Evolutionary conservation across 2,888 invertebrate genomes (phyloP), one percentile per base, ranked within the genome.

Genomic region (Rhabditophanes sp.): DNA sequence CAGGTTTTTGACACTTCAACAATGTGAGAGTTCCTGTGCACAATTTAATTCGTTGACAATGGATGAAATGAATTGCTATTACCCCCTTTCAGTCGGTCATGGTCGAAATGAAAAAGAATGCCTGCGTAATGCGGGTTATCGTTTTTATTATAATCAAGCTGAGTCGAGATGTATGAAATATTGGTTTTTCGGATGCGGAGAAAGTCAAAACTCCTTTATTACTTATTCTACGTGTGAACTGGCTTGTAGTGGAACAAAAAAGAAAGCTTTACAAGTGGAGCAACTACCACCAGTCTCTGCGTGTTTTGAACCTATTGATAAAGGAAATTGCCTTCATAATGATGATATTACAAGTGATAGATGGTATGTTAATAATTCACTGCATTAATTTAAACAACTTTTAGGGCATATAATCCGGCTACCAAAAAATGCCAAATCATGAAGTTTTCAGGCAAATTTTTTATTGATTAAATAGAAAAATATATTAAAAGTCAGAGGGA

Each of bases 161-260:
- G 7, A 3, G 9, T 25, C 11, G 16, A 21, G 41, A 30, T 60
- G 60, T 30, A 50, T 48, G 5, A 43, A 54, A 22, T 59, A 56
- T 35, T 60, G 58, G 57, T 60, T 45, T 36, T 35, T 56, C 24
- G 58, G 58, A 8, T 58, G 58, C 33, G 58, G 56, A 4, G 56
- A 55, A n/a, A 58, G 58, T 30, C 49, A 44, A 21, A 53, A 51
- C 32, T 46, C 46, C 28, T 53, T 51, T 34, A 41, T 43, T 22
- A 45, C 49, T 2, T 44, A 44, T 22, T 46, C 48, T 20, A 37
- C 44, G 9, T 35, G 39, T 15, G 26, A 34, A 16, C 23, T 30
- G 26, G 24, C 29, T 8, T 38, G 38, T 25, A 12, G 12, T n/a
- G 15, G 19, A 14, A 37, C 31, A 9, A 26, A 38, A 11, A 20